Conservation (phyloP, 2,888 invertebrate species). For the Uloborus plumipes region DNA sequence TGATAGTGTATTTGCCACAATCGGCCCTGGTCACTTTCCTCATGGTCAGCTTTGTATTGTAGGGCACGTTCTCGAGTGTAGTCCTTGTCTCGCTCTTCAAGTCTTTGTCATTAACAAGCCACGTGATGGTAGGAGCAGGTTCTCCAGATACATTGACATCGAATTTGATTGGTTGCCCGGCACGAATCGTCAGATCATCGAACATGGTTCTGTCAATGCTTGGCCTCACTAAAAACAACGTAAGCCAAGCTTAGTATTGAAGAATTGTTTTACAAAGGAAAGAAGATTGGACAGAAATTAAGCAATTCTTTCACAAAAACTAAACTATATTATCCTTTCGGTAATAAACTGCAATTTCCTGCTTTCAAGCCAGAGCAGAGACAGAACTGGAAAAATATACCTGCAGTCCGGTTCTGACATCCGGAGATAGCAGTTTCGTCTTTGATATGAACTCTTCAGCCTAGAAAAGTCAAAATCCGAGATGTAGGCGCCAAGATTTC, state of each 20-base stretch:
- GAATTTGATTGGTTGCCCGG: conserved; percentile 92
- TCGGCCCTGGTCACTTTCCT: conserved; percentile 86
- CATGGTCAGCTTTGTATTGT: conserved; percentile 86
- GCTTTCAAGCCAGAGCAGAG: too few relatives aligned
- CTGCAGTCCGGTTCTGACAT: too few relatives aligned
- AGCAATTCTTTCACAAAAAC: neutral
- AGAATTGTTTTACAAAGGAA: too few relatives aligned
- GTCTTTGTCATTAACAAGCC: conserved; percentile 88
- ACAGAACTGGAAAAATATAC: too few relatives aligned
- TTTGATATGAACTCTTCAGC: too few relatives aligned
- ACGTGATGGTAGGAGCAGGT: conserved; percentile 92
- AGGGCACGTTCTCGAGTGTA: conserved; percentile 77
- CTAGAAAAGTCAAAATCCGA: too few relatives aligned
- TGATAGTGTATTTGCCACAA: conserved; percentile 90
- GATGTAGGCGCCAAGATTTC: too few relatives aligned
- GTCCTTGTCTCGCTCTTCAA: conserved; percentile 73
- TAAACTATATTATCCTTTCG: too few relatives aligned
- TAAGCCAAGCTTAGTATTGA: neutral
- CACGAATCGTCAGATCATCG: conserved; percentile 89
- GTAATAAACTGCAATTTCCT: too few relatives aligned
- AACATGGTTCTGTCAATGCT: conserved; percentile 95
- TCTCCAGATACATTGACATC: conserved; percentile 95
- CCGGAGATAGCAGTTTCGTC: too few relatives aligned
- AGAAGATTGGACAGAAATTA: neutral
- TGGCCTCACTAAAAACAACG: conserved; percentile 67